Evolutionary conservation across 1,140 invertebrate genomes (phyloP).

Genomic region (Ceratoteleas bidentatus): DNA sequence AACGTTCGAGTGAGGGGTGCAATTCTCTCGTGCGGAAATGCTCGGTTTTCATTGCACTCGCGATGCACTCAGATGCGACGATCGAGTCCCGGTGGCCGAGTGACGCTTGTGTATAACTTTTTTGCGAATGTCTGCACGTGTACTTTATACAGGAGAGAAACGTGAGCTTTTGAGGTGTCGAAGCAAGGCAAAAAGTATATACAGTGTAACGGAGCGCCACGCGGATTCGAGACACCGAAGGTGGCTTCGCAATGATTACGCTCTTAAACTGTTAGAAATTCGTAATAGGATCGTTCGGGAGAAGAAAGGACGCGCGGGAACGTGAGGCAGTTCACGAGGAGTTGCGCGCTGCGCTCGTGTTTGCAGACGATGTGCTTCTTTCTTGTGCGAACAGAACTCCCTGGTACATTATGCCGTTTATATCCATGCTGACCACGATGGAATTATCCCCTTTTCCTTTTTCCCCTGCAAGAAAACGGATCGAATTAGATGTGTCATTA

Average conservation of each 20-base stretch:
- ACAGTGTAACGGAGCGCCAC: constrained; percentile 15
- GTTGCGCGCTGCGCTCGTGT: constrained; percentile 38
- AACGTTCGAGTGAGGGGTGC: constrained; percentile 25
- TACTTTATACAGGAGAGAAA: constrained; percentile 2
- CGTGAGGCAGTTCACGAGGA: constrained; percentile 74
- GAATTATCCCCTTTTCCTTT: constrained; percentile 90
- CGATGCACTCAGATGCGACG: constrained; percentile 27
- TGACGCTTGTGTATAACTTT: not conserved
- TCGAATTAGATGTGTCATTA: too few species aligned
- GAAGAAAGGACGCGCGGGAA: not conserved
- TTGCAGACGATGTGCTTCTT: constrained; percentile 57
- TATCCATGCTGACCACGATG: constrained; percentile 96
- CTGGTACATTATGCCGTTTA: constrained; percentile 96
- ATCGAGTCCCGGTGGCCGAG: not conserved
- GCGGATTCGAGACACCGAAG: constrained; percentile 10
- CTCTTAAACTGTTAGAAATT: constrained; percentile 12
- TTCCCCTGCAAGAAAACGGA: constrained; percentile 84
- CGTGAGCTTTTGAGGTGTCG: constrained; percentile 23
- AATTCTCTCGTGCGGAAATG: constrained; percentile 12
- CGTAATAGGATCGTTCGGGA: constrained; percentile 9
- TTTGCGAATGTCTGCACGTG: too few species aligned
- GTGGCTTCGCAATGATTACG: constrained; percentile 13
- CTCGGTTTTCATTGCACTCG: constrained; percentile 47
- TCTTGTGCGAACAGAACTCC: constrained; percentile 91
- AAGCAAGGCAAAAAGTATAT: constrained; percentile 39